phyloP scores from a whole-genome alignment of 2,888 invertebrate species.

The Ametastegia equiseti region DNA sequence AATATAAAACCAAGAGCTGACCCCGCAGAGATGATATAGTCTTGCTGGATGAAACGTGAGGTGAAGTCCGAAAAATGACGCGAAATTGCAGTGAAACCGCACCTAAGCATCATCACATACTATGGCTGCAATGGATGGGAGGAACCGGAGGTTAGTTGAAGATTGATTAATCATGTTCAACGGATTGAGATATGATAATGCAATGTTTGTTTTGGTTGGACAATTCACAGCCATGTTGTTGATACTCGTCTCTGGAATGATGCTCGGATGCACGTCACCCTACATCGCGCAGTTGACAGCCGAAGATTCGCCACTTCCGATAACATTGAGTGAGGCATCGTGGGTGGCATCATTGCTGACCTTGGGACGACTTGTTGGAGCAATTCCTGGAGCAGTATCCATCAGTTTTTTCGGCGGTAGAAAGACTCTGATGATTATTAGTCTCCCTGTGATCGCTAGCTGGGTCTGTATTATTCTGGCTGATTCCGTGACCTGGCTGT shows the following conservation, averaged over 20 bases:
- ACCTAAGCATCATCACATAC: no score
- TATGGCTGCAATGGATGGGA: no score
- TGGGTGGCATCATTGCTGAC: slow-evolving; percentile 45
- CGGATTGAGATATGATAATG: no score
- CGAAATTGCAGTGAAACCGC: no score
- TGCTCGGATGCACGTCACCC: slow-evolving; percentile 67
- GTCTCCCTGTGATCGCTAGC: slow-evolving; percentile 57
- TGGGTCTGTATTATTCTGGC: slow-evolving; percentile 62
- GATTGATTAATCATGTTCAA: no score
- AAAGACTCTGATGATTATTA: slow-evolving; percentile 57
- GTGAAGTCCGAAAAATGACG: no score
- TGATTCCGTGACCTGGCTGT: slow-evolving; percentile 58
- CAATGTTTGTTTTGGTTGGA: no score
- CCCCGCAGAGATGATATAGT: no score
- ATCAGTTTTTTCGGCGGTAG: slow-evolving; percentile 60
- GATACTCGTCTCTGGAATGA: slow-evolving; percentile 59
- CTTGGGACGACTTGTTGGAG: slow-evolving; percentile 27
- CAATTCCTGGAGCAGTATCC: slow-evolving; percentile 55
- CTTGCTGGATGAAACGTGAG: no score
- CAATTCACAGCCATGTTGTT: slow-evolving; percentile 62
- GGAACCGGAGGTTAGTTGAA: no score
- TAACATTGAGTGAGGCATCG: slow-evolving; percentile 42
- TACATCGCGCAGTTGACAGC: slow-evolving; percentile 61
- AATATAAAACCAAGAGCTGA: no score
- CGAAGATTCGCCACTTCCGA: slow-evolving; percentile 49